Conservation (phyloP, 2,113 vertebrate species). For the Phaethon lepturus region DNA sequence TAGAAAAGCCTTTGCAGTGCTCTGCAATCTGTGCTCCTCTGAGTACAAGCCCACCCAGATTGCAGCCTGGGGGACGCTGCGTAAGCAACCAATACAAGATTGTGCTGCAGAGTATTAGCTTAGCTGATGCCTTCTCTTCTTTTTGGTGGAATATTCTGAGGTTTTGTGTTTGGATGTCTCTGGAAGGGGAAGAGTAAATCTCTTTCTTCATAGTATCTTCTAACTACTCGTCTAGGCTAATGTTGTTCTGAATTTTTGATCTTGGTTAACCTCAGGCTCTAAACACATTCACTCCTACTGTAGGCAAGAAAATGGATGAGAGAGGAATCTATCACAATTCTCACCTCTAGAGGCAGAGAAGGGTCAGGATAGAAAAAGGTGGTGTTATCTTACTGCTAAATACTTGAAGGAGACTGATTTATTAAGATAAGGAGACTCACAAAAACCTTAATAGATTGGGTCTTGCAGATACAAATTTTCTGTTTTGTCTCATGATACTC, state of each 20-base stretch:
- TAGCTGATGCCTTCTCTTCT: not conserved
- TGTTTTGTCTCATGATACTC: not conserved
- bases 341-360: not conserved
- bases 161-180: not conserved
- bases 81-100: not conserved
- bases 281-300: not conserved
- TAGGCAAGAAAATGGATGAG: not conserved
- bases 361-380: not conserved
- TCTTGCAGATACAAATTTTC: not conserved
- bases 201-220: not conserved
- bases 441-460: not conserved
- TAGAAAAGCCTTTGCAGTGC: not conserved
- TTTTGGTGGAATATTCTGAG: not conserved
- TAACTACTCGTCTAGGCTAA: not conserved
- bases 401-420: not conserved
- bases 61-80: not conserved
- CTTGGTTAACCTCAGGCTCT: not conserved
- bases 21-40: not conserved
- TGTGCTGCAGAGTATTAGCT: not conserved
- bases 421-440: not conserved
- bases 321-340: not conserved
- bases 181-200: not conserved
- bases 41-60: slow-evolving; percentile 1
- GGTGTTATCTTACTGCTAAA: not conserved
- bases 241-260: not conserved